Conservation (phyloP, 2,888 invertebrate species). For the Keiferia lycopersicella region DNA sequence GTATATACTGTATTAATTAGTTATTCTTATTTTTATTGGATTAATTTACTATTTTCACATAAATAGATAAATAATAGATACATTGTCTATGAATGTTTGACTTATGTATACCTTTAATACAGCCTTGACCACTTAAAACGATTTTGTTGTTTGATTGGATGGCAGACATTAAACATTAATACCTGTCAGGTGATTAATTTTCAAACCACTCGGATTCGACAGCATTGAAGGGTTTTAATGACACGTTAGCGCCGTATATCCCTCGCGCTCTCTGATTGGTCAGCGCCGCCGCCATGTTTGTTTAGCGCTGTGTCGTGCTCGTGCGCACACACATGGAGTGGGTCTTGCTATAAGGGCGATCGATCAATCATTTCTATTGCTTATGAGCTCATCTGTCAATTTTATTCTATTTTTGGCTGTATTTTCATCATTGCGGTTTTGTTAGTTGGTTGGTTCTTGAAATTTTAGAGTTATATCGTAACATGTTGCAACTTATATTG, state of each 20-base stretch:
- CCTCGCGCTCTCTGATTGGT: constrained; percentile 60
- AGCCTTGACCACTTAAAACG: background rate
- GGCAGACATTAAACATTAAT: constrained; percentile 7
- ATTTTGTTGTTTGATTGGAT: background rate
- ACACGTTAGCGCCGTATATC: constrained; percentile 56
- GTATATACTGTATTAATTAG: too few relatives aligned
- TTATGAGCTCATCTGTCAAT: constrained; percentile 32
- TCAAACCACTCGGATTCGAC: constrained; percentile 59
- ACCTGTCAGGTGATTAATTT: constrained; percentile 22
- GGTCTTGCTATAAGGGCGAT: constrained; percentile 35
- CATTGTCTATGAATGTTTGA: too few relatives aligned
- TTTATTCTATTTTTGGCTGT: constrained; percentile 27
- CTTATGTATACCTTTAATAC: background rate
- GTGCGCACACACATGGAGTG: constrained; percentile 56
- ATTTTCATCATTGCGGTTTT: background rate
- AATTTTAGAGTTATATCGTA: too few relatives aligned
- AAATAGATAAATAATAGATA: too few relatives aligned
- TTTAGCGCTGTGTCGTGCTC: constrained; percentile 67
- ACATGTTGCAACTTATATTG: too few relatives aligned
- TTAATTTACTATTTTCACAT: too few relatives aligned
- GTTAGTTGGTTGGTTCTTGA: background rate
- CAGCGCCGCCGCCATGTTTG: constrained; percentile 70
- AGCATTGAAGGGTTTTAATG: constrained; percentile 59
- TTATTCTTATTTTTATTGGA: too few relatives aligned
- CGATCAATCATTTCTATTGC: constrained; percentile 38